Evolutionary conservation across 2,888 invertebrate species (phyloP), one percentile per base, ranked within the genome.

Genomic region (Hirtodrosophila confusa): DNA sequence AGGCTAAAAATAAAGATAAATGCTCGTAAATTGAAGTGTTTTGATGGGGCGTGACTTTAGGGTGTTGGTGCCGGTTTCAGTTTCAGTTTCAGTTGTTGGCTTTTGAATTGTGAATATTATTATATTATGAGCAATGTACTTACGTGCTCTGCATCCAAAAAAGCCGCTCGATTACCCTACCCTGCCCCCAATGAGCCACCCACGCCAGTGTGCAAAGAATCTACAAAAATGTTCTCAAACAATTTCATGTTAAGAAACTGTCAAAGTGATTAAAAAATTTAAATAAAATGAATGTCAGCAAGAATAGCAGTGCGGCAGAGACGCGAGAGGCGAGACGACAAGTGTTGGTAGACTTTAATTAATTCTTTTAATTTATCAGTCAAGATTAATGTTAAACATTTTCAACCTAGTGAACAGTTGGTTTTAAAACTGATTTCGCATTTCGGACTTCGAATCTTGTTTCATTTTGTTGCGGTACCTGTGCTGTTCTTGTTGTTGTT

Each of bases 371-470:
- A 83, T 86, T 74, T 78, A 86, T 83, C 80, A 75, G 76, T 57
- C 69, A 88, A 88, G 88, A 88, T 86, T 88, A 82, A 82, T 88
- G 88, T 64, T 71, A 56, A 83, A 82, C 88, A 86, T 83, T 66
- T 86, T 66, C 63, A 67, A 77, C 67, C 85, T 68, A 54, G 79
- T 66, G 75, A 74, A 54, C 54, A 62, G 68, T 72, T 79, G 72
- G 56, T 40, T 68, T 79, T 33, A 50, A 74, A 66, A 75, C 66
- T 57, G 70, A 67, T 60, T 57, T 53, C n/a, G 12, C 41, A 39
- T 49, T 49, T 53, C 41, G 50, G 50, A 64, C 71, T 70, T 64
- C 48, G 77, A 53, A 50, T 56, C 69, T 39, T 47, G 72, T 56
- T 51, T 76, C 43, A 70, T 55, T 54, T 71, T 40, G 41, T 47